Conservation (phyloP, 2,113 vertebrate species). For the Axis porcinus region DNA sequence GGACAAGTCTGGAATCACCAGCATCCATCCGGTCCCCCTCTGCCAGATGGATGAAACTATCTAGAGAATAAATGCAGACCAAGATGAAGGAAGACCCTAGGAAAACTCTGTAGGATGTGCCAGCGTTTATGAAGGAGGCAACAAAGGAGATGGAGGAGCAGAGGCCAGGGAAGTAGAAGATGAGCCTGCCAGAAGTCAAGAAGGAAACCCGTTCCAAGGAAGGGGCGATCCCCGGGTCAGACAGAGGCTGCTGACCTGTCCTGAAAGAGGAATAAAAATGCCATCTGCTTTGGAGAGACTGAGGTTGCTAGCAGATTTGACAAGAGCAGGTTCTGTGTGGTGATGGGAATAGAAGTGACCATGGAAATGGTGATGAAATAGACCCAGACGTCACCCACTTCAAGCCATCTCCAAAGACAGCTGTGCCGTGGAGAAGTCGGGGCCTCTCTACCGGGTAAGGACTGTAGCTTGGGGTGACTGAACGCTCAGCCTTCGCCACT, state of each 20-base stretch:
- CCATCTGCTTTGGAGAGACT: background rate
- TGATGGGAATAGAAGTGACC: background rate
- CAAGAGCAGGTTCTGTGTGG: background rate
- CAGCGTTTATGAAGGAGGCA: background rate
- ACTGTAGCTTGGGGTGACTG: no score
- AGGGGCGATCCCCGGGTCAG: rapidly evolving
- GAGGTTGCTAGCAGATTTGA: background rate
- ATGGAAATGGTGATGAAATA: rapidly evolving
- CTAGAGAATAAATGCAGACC: background rate
- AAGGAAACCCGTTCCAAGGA: background rate
- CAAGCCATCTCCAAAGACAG: background rate
- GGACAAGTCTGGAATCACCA: background rate
- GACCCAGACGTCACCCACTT: background rate
- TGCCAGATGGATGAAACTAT: background rate
- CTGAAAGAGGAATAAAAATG: rapidly evolving
- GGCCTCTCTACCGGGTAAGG: background rate
- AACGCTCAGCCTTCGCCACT: background rate
- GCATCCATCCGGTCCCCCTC: background rate
- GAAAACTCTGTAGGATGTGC: background rate
- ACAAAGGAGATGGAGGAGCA: background rate
- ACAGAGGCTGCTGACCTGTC: no score
- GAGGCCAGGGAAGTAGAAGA: background rate
- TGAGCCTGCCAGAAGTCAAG: background rate
- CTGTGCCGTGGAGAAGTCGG: rapidly evolving
- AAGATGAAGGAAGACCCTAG: background rate